Conservation (phyloP, 1,140 invertebrate genomes). For the Neotoxoptera formosana region DNA sequence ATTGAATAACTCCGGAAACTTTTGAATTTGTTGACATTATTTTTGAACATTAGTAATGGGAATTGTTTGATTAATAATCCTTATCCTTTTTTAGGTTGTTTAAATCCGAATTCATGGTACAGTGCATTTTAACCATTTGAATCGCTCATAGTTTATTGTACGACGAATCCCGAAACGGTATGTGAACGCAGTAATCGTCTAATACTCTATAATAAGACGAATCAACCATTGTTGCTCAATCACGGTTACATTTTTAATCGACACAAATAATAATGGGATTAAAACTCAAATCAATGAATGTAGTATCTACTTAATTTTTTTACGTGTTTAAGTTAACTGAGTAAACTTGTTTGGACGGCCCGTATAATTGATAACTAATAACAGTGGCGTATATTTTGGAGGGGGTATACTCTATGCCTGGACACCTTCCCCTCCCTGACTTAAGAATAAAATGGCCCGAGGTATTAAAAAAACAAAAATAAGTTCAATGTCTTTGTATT, state of each 20-base stretch:
- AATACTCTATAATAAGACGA: not conserved
- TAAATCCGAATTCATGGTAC: not conserved
- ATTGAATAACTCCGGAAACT: not conserved
- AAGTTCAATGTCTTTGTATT: too few relatives aligned
- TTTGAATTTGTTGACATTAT: not conserved
- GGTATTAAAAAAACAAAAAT: too few relatives aligned
- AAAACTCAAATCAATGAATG: not conserved
- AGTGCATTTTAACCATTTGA: not conserved
- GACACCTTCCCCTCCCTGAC: too few relatives aligned
- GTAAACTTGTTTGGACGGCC: not conserved
- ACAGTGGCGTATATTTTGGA: too few relatives aligned
- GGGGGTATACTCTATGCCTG: too few relatives aligned
- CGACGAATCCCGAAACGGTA: not conserved
- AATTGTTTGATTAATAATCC: not conserved
- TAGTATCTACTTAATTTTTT: not conserved
- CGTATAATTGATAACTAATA: not conserved
- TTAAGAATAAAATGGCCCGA: too few relatives aligned
- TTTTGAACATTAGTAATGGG: not conserved
- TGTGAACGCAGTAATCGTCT: not conserved
- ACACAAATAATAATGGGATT: not conserved
- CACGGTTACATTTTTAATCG: not conserved
- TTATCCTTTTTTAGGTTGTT: not conserved
- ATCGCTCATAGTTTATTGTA: not conserved
- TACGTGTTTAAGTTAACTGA: not conserved
- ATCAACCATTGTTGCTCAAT: not conserved